Percentiles rank a stretch among this genome's conserved stretches.
These are phyloP conservation scores for Probosciger aterrimus DNA, from an alignment of 2,113 vertebrate species.

Conservation along the genomic window DNA sequence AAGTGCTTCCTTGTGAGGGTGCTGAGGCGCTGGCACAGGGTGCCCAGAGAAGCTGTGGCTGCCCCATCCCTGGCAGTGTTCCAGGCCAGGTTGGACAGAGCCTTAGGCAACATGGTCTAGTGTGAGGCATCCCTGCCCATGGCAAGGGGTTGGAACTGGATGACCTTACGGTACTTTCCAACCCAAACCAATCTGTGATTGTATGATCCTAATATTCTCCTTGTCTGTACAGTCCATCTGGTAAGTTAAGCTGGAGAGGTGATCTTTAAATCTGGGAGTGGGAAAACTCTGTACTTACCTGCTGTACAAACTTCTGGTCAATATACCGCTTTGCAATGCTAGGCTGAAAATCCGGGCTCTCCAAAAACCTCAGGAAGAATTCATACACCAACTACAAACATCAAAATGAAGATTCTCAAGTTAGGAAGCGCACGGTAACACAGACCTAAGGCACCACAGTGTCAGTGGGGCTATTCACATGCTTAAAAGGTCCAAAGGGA, in stretches of 20 bases:
- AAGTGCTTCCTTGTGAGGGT: too few species aligned
- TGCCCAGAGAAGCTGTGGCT: not conserved
- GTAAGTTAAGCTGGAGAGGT: not conserved
- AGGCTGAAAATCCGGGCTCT: conserved; percentile 96
- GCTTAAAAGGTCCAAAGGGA: not conserved
- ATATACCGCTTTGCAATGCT: conserved; percentile 94
- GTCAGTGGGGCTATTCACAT: not conserved
- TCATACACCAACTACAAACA: conserved; percentile 91
- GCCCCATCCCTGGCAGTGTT: not conserved
- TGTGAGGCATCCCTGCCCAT: not conserved
- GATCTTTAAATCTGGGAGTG: not conserved
- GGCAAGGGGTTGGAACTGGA: not conserved
- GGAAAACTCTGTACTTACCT: conserved; percentile 77
- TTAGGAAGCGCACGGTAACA: not conserved
- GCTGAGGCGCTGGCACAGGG: not conserved
- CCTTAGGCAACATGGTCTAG: too few species aligned
- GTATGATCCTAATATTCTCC: not conserved
- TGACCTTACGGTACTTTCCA: not conserved
- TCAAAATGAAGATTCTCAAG: not conserved
- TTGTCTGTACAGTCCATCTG: not conserved
- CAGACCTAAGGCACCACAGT: not conserved
- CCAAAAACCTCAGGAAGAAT: conserved; percentile 96
- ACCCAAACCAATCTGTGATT: not conserved
- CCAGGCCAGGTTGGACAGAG: not conserved
- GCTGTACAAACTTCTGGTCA: conserved; percentile 98